Conservation (phyloP, 2,113 vertebrate species). For the Zapornia atra region DNA sequence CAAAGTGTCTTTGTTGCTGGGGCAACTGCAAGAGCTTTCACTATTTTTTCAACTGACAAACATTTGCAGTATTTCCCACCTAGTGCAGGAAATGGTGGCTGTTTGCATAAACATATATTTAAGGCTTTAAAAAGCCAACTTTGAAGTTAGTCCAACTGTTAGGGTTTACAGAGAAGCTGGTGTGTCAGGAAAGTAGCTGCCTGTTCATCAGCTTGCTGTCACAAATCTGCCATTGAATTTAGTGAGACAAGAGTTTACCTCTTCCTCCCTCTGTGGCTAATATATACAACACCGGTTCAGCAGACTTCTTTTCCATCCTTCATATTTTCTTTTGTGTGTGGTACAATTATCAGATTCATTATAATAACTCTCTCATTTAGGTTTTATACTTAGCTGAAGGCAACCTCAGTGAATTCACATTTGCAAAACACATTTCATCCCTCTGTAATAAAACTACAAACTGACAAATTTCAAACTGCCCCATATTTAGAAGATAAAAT, state of each 20-base stretch:
- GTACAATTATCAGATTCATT: not conserved
- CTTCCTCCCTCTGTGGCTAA: not conserved
- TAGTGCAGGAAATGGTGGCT: not conserved
- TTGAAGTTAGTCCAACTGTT: not conserved
- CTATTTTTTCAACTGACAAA: not conserved
- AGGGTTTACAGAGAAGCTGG: not conserved
- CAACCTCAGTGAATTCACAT: not conserved
- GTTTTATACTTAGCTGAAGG: not conserved
- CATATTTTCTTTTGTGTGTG: not conserved
- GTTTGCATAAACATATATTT: slow-evolving; percentile 36
- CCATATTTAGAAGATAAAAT: not conserved
- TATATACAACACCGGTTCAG: not conserved
- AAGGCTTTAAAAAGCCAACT: not conserved
- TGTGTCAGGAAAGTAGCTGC: not conserved
- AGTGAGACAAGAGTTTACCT: not conserved
- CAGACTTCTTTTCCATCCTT: not conserved
- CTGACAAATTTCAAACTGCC: not conserved
- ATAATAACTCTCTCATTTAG: not conserved
- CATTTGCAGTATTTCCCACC: slow-evolving; percentile 27
- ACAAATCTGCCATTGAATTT: not conserved
- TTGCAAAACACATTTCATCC: not conserved
- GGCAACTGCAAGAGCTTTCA: slow-evolving; percentile 9
- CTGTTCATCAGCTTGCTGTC: not conserved
- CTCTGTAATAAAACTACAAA: not conserved
- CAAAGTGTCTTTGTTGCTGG: slow-evolving; percentile 16